Percentiles rank a stretch among this genome's conserved stretches.
phyloP scores from a whole-genome alignment of 1,140 invertebrate species.

The Mizuhopecten yessoensis region DNA sequence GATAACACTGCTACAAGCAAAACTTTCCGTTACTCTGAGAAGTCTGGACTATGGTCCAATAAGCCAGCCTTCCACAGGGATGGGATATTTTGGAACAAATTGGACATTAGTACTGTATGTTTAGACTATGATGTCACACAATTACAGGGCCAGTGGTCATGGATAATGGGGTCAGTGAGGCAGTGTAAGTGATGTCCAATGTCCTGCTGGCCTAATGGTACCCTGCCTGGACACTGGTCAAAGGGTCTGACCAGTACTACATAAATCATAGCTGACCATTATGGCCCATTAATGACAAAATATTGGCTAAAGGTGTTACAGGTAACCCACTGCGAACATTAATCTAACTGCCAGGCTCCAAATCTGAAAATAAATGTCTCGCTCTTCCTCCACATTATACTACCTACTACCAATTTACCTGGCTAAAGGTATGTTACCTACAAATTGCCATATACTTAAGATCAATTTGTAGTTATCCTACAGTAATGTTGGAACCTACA shows the following conservation, averaged over 20 bases:
- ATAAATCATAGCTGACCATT: slow-evolving; percentile 34
- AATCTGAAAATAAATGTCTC: neutral
- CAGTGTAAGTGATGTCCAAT: slow-evolving; percentile 33
- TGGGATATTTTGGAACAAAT: slow-evolving; percentile 35
- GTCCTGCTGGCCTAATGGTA: slow-evolving; percentile 36
- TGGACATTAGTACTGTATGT: slow-evolving; percentile 12
- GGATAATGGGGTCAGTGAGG: slow-evolving; percentile 13
- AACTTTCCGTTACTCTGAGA: neutral
- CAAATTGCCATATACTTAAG: slow-evolving; percentile 35
- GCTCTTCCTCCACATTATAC: neutral
- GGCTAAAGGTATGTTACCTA: neutral
- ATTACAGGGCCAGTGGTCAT: slow-evolving; percentile 14
- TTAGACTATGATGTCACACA: neutral
- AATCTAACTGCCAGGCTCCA: slow-evolving; percentile 2
- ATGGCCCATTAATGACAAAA: slow-evolving; percentile 33
- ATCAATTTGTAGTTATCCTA: neutral
- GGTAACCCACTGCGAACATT: neutral
- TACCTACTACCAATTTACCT: slow-evolving; percentile 29
- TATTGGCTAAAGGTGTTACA: slow-evolving; percentile 9
- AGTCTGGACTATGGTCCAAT: neutral
- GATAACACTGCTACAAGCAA: neutral
- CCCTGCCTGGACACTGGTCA: slow-evolving; percentile 14
- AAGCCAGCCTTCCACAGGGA: neutral
- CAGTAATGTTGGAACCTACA: slow-evolving; percentile 1
- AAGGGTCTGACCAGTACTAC: slow-evolving; percentile 1